Percentiles rank a stretch among this genome's conserved stretches.
These are phyloP conservation scores for Lates japonicus DNA, from an alignment of 2,797 vertebrate species.

Conservation along the genomic window DNA sequence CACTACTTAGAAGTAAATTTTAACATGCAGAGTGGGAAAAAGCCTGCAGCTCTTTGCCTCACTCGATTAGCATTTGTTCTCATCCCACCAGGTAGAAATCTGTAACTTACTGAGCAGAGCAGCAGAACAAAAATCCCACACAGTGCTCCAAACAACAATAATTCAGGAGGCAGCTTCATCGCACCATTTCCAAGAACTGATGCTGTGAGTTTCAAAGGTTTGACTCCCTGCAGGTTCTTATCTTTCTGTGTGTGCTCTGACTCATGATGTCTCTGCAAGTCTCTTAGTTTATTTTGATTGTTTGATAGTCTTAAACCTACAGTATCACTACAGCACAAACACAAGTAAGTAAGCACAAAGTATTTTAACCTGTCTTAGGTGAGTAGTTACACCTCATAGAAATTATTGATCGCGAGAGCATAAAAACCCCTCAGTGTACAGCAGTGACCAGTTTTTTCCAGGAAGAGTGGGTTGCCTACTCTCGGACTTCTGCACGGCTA, in stretches of 20 bases:
- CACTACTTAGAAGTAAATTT: not conserved
- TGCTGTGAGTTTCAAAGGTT: constrained; percentile 47
- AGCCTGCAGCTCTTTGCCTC: constrained; percentile 14
- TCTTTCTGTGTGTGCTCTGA: constrained; percentile 42
- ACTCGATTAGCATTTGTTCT: constrained; percentile 53
- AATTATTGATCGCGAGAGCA: constrained; percentile 15
- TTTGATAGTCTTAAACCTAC: constrained; percentile 34
- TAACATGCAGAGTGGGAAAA: not conserved
- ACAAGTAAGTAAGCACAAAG: not conserved
- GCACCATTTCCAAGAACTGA: constrained; percentile 36
- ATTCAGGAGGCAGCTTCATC: constrained; percentile 9
- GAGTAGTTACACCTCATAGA: constrained; percentile 2
- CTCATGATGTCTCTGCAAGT: constrained; percentile 22
- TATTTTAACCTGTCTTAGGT: constrained; percentile 3
- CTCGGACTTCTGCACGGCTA: constrained; percentile 9
- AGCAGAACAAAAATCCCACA: constrained; percentile 54
- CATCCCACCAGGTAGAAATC: constrained; percentile 56
- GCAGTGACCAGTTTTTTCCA: not conserved
- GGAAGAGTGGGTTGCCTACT: constrained; percentile 27
- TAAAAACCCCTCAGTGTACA: constrained; percentile 10
- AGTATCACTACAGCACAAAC: not conserved
- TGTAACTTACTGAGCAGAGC: constrained; percentile 24
- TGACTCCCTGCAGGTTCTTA: constrained; percentile 43
- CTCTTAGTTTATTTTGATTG: not conserved
- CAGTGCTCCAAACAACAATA: constrained; percentile 44